A percentile compares a stretch with the other conserved stretches of the same genome.
Evolutionary conservation across 2,113 vertebrate genomes (phyloP).

Genomic region (Calcarius ornatus): DNA sequence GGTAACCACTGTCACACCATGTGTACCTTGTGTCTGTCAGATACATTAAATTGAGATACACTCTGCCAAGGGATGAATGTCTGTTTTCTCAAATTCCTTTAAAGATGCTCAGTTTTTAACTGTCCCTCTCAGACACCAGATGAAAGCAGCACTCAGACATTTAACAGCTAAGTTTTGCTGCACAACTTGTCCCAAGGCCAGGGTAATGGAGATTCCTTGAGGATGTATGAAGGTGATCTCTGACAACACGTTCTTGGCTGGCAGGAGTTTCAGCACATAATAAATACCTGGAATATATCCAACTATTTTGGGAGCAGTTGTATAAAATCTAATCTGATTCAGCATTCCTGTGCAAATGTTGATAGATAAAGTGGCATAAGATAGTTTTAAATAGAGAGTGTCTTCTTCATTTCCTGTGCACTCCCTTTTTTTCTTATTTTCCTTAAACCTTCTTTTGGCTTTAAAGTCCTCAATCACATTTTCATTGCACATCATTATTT

Average conservation of each 20-base stretch:
- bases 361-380: neutral
- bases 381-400: neutral
- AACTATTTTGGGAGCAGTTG: neutral
- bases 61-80: neutral
- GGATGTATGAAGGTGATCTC: neutral
- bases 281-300: neutral
- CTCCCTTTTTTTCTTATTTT: neutral
- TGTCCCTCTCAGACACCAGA: neutral
- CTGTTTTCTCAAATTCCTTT: neutral
- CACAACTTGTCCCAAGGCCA: neutral
- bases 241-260: neutral
- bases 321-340: neutral
- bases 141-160: neutral
- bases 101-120: neutral
- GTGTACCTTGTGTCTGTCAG: neutral
- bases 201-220: neutral
- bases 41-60: neutral
- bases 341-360: neutral
- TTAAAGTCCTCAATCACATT: neutral
- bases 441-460: neutral
- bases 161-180: neutral
- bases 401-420: neutral
- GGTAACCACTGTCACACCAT: neutral
- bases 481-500: neutral
- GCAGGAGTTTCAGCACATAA: neutral